Conservation (phyloP, 2,888 invertebrate genomes). For the Microctonus aethiopoides region DNA sequence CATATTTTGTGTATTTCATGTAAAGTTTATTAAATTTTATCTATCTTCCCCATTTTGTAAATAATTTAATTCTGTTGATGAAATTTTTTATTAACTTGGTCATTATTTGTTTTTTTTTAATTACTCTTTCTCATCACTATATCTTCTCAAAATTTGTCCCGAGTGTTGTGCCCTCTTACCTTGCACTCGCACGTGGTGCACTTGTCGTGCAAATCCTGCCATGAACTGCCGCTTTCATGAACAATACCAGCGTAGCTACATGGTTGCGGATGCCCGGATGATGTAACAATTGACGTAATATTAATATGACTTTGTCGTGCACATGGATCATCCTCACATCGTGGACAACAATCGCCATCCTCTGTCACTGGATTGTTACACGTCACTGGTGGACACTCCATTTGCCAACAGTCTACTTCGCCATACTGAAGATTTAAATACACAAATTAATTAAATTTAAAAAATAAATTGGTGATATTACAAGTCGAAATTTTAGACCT, state of each 20-base stretch:
- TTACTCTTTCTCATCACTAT: not conserved
- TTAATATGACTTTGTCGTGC: slow-evolving; percentile 57
- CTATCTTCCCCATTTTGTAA: no score
- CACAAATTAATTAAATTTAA: not conserved
- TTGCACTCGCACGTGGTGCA: slow-evolving; percentile 81
- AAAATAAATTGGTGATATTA: not conserved
- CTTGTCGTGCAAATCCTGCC: slow-evolving; percentile 73
- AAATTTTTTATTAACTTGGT: not conserved
- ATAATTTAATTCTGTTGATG: not conserved
- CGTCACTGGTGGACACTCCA: slow-evolving; percentile 81
- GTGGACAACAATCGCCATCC: slow-evolving; percentile 78
- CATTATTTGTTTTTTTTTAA: not conserved
- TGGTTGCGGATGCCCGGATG: slow-evolving; percentile 64
- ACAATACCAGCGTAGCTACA: slow-evolving; percentile 73
- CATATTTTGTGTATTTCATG: not conserved
- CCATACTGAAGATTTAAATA: slow-evolving; percentile 74
- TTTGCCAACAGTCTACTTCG: slow-evolving; percentile 89
- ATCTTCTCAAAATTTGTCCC: not conserved
- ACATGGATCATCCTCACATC: slow-evolving; percentile 76
- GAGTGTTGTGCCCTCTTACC: slow-evolving; percentile 68
- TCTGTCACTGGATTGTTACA: slow-evolving; percentile 74
- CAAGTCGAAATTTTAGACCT: no score
- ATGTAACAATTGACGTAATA: slow-evolving; percentile 50
- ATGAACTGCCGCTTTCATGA: slow-evolving; percentile 72
- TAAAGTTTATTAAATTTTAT: no score